Evolutionary conservation across 2,888 invertebrate species (phyloP).

Genomic region (Clanis bilineata): DNA sequence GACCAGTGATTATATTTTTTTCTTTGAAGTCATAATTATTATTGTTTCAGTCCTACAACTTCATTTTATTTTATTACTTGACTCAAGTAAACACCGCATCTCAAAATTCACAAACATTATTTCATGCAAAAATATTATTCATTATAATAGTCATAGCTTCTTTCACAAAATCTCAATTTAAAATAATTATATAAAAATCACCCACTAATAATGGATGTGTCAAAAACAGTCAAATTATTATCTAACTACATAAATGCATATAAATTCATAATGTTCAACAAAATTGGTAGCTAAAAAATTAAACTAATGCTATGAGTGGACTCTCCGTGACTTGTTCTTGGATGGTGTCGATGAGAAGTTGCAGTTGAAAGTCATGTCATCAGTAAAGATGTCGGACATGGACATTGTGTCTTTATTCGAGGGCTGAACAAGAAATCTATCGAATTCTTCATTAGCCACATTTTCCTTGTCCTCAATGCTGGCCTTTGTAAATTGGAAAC

Average conservation of each 20-base stretch:
- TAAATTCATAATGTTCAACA: conserved; percentile 49
- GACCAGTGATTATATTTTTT: neutral
- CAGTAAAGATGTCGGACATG: conserved; percentile 71
- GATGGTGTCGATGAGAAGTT: conserved; percentile 78
- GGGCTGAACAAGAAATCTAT: conserved; percentile 51
- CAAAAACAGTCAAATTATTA: conserved; percentile 46
- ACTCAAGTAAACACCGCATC: conserved; percentile 53
- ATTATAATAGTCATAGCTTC: conserved; percentile 29
- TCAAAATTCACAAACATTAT: conserved; percentile 49
- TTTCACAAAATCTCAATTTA: conserved; percentile 36
- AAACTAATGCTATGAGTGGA: conserved; percentile 35
- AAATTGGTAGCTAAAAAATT: conserved; percentile 32
- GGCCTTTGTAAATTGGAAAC: conserved; percentile 53
- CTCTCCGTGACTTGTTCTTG: conserved; percentile 67
- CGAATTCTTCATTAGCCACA: conserved; percentile 50
- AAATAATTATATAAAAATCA: conserved; percentile 43
- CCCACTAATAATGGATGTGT: conserved; percentile 59
- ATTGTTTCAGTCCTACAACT: conserved; percentile 37
- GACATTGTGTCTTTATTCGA: conserved; percentile 65
- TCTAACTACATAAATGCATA: conserved; percentile 58
- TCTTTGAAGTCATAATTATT: conserved; percentile 19
- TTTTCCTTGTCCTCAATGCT: conserved; percentile 67
- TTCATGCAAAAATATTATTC: conserved; percentile 55
- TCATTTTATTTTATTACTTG: conserved; percentile 55
- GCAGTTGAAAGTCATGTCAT: conserved; percentile 72